Evolutionary conservation across 2,113 vertebrate species (phyloP), one percentile per base, ranked within the genome.

Genomic region (Pseudopodoces humilis): DNA sequence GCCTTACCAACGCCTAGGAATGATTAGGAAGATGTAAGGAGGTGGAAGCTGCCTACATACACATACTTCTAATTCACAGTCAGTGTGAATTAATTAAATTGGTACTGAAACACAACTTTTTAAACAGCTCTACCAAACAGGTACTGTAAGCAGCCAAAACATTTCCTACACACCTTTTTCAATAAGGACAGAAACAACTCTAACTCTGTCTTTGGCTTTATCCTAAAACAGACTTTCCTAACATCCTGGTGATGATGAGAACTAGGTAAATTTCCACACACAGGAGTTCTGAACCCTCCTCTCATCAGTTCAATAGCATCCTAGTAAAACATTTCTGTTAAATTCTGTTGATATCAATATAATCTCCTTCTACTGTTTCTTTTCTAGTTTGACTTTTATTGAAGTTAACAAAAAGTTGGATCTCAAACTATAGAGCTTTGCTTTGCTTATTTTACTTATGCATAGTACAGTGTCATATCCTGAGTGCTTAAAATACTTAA

Each of bases 271-370:
- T 83, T 79, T 52, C 14, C 22, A 50, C 12, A 56, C 43, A 56
- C 1, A 65, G 7, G 6, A 43, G 7, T 47, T 64, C 18, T 87
- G 19, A 77, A 27, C 2, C 0, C 9, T 2, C 2, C 12, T 11
- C 3, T 2, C 6, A 15, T 10, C 11, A 46, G 3, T 58, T 70
- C 28, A 70, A 2, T 8, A 63, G 4, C n/a, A 90, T n/a, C 13
- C 23, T 13, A 23, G 18, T 49, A 65, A 68, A 68, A 86, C 44
- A 33, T 37, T 76, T 55, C 60, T 79, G 37, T 35, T 82, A 64
- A 78, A 79, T 72, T 83, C 27, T n/a, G 10, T 10, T 77, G 2
- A 1, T 49, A 28, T 8, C 2, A 33, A 25, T 35, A 60, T 16
- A 43, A 43, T 72, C 23, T 85, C 2, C 50, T 55, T 75, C 12